These are phyloP conservation scores for Narcine bancroftii DNA, from an alignment of 2,113 vertebrate species.

Conservation along the genomic window DNA sequence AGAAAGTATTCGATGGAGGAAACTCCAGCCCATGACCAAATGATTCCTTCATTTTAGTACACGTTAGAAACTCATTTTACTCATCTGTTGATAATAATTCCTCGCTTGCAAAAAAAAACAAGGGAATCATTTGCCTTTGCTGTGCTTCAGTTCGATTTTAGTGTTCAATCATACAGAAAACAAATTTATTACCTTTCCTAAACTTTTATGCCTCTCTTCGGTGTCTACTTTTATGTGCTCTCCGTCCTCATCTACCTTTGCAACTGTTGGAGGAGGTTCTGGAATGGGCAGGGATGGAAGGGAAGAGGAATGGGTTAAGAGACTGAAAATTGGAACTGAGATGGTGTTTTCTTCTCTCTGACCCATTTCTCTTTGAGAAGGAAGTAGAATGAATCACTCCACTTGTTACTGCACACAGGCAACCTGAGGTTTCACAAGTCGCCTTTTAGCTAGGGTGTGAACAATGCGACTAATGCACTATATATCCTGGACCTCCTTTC, in stretches of 20 bases:
- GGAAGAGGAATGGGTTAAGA: too few species aligned
- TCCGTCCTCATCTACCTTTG: neutral
- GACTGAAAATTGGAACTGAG: neutral
- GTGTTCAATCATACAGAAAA: neutral
- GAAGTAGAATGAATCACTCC: neutral
- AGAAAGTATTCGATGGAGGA: too few species aligned
- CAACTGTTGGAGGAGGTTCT: neutral
- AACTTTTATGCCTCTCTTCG: neutral
- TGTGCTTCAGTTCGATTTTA: too few species aligned
- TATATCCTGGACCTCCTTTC: neutral
- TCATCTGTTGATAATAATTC: neutral
- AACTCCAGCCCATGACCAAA: too few species aligned
- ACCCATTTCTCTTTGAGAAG: neutral
- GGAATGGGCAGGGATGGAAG: neutral
- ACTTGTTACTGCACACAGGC: neutral
- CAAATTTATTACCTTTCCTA: neutral
- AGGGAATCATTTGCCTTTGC: neutral
- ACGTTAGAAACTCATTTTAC: neutral
- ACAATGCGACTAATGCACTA: neutral
- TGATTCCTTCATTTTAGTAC: too few species aligned
- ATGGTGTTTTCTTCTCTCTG: neutral
- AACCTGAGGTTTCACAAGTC: neutral
- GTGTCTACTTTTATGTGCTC: neutral
- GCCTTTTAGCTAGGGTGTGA: neutral
- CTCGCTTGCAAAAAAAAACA: neutral